phyloP scores from a whole-genome alignment of 2,888 invertebrate genomes.

The Drosophila quasianomalipes region DNA sequence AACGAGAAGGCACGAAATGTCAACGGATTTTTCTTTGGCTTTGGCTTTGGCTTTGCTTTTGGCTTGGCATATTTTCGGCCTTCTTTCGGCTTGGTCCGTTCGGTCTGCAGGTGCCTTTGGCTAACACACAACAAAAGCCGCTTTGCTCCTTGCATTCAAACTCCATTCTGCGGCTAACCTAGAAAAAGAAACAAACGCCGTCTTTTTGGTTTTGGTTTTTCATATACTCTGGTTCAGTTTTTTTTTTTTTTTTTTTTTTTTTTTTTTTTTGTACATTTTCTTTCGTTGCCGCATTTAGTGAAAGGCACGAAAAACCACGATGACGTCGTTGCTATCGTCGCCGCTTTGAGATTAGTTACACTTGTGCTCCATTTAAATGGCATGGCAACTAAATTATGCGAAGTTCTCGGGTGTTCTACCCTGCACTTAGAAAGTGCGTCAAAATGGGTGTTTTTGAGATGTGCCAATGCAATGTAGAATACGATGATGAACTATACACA shows the following conservation, averaged over 20 bases:
- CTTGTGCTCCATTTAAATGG: slow-evolving; percentile 82
- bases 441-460: background rate
- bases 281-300: slow-evolving; percentile 59
- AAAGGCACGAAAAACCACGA: slow-evolving; percentile 66
- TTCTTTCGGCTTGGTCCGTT: slow-evolving; percentile 26
- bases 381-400: slow-evolving; percentile 80
- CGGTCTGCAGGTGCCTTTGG: slow-evolving; percentile 67
- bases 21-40: slow-evolving; percentile 58
- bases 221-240: slow-evolving; percentile 57
- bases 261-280: background rate
- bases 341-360: slow-evolving; percentile 78
- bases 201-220: slow-evolving; percentile 42
- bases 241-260: slow-evolving; percentile 24
- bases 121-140: slow-evolving; percentile 16
- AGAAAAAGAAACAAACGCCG: slow-evolving; percentile 55
- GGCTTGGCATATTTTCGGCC: slow-evolving; percentile 57
- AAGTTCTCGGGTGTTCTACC: slow-evolving; percentile 61
- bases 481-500: background rate
- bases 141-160: slow-evolving; percentile 41
- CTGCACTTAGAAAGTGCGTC: background rate
- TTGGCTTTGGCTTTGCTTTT: slow-evolving; percentile 41
- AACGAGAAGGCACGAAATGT: slow-evolving; percentile 70
- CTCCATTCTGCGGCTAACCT: slow-evolving; percentile 66
- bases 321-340: slow-evolving; percentile 63
- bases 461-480: background rate